Base-by-base conservation (phyloP, 2,888 invertebrate species). In the Polydrusus cervinus region DNA sequence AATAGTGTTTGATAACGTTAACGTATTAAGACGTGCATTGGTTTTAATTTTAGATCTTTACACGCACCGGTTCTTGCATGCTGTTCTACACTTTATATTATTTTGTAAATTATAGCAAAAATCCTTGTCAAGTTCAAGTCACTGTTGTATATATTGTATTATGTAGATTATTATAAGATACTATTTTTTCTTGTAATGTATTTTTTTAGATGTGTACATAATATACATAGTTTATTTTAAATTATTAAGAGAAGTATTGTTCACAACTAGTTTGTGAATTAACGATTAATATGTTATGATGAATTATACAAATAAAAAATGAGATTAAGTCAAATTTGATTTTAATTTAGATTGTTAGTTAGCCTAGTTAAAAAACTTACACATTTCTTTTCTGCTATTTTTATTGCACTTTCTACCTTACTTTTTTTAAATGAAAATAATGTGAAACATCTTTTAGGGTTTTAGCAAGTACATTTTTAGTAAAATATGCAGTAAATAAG, bases 151-250 rank as follows among this genome's bases (percentile, higher is more conserved):
- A 85, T 87, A 87, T 86, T 87, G 87, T 87, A 86, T 30, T 84
- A 87, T 86, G 85, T 87, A 87, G 85, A 87, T 84, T 86, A 83
- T 85, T 85, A 81, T 84, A 85, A 85, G 83, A 85, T 85, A 83
- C 84, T 86, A 85, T 86, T 86, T 86, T 86, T 85, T 85, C 86
- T 85, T 87, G 86, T 84, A 86, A 86, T 86, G 86, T 87, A 87
- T 87, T 87, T 87, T 87, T 87, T 87, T 86, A 87, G 85, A 86
- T 86, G 84, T 86, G 85, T 86, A 86, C 83, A 86, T 86, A 85
- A 81, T 83, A 79, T 83, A 81, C 79, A 79, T 82, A 80, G 78
- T 73, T 76, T 78, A 75, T 79, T 75, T 79, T 77, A 77, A 80
- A 79, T 81, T 80, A 68, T 57, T 66, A 45, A 51, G 45, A 61